These are phyloP conservation scores for Thripadectes ignobilis DNA, from an alignment of 2,797 vertebrate genomes.

Conservation along the genomic window DNA sequence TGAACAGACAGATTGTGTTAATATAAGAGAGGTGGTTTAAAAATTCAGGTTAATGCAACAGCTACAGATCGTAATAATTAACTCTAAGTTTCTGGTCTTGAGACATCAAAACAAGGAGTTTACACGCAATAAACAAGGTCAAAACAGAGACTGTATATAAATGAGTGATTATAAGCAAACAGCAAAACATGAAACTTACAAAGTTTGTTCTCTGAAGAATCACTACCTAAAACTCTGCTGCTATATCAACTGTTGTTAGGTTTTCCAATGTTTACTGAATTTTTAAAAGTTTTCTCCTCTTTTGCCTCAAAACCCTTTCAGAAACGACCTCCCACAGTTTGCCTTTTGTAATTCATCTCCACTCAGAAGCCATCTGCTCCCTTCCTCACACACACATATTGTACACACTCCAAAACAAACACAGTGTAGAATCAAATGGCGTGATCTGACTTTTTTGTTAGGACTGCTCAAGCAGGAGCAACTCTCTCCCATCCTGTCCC, in stretches of 20 bases:
- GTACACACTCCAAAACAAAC: conserved; percentile 19
- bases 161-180: background rate
- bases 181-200: background rate
- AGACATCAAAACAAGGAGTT: background rate
- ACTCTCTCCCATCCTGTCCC: background rate
- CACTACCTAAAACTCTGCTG: background rate
- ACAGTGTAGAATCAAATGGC: background rate
- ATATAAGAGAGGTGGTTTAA: background rate
- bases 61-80: conserved; percentile 15
- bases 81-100: background rate
- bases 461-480: background rate
- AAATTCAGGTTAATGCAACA: conserved; percentile 16
- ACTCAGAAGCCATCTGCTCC: conserved; percentile 51
- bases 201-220: background rate
- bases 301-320: conserved; percentile 24
- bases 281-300: background rate
- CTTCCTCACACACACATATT: background rate
- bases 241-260: background rate
- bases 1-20: background rate
- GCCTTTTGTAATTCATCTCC: conserved; percentile 15
- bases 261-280: background rate
- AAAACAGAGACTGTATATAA: background rate
- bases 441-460: background rate
- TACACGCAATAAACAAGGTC: background rate
- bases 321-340: background rate